Evolutionary conservation across 2,888 invertebrate species (phyloP).

Genomic region (Sepiola atlantica): DNA sequence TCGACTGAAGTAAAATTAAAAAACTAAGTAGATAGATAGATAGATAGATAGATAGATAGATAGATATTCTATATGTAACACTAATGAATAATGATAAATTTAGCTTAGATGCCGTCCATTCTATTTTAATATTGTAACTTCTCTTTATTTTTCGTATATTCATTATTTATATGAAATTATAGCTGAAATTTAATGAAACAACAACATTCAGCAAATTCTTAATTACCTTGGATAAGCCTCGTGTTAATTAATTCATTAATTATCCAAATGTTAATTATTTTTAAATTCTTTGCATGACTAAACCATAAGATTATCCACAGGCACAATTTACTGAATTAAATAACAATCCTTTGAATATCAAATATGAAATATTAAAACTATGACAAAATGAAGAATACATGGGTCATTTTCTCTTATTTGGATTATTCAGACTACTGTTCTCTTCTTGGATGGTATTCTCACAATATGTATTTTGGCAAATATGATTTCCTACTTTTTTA

Average conservation of each 20-base stretch:
- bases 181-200: conserved; percentile 6
- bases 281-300: neutral
- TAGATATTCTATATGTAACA: no score
- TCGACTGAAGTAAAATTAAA: no score
- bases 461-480: no score
- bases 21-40: no score
- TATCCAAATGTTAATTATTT: conserved; percentile 32
- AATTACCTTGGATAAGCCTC: neutral
- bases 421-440: no score
- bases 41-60: no score
- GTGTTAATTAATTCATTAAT: conserved; percentile 32
- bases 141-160: no score
- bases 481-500: no score
- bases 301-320: neutral
- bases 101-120: no score
- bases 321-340: neutral
- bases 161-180: neutral
- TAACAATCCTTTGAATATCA: neutral
- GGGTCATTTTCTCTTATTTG: neutral
- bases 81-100: no score
- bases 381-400: neutral
- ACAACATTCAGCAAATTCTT: neutral
- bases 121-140: no score
- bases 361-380: neutral
- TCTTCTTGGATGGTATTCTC: no score